Evolutionary conservation across 1,140 invertebrate genomes (phyloP).

Genomic region (Camponotus floridanus): DNA sequence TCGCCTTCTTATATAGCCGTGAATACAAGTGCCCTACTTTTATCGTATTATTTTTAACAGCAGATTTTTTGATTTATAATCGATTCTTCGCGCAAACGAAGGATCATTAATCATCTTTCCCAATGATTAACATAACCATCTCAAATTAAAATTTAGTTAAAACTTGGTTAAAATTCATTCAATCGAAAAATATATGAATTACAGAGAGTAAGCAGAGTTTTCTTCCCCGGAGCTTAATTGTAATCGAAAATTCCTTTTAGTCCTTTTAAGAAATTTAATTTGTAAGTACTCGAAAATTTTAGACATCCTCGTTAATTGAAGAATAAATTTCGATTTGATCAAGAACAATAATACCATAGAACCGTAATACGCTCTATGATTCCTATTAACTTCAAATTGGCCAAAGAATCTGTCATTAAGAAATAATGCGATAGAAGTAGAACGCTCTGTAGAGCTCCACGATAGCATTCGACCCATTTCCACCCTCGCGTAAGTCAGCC

Average conservation of each 20-base stretch:
- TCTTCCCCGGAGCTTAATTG: not conserved
- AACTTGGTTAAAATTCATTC: not conserved
- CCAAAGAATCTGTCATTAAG: conserved; percentile 23
- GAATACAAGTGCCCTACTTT: conserved; percentile 9
- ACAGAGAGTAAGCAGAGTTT: not conserved
- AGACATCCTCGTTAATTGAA: not conserved
- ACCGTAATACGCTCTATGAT: not conserved
- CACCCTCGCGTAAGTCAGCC: conserved; percentile 55
- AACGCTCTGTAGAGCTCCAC: not conserved
- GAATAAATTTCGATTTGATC: not conserved
- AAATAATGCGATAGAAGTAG: conserved; percentile 42
- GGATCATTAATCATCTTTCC: not conserved
- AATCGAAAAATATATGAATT: not conserved
- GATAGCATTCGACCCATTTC: conserved; percentile 47
- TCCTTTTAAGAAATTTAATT: not conserved
- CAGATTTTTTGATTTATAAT: conserved; percentile 14
- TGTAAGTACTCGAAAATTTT: not conserved
- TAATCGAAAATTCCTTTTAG: not conserved
- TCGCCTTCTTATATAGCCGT: conserved; percentile 1
- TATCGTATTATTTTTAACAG: not conserved
- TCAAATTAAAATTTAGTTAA: not conserved
- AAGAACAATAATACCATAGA: conserved; percentile 6
- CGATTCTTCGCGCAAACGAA: not conserved
- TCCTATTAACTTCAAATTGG: conserved; percentile 10
- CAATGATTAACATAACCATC: not conserved